Conservation (phyloP, 2,797 vertebrate species). For the Argentina silus region DNA sequence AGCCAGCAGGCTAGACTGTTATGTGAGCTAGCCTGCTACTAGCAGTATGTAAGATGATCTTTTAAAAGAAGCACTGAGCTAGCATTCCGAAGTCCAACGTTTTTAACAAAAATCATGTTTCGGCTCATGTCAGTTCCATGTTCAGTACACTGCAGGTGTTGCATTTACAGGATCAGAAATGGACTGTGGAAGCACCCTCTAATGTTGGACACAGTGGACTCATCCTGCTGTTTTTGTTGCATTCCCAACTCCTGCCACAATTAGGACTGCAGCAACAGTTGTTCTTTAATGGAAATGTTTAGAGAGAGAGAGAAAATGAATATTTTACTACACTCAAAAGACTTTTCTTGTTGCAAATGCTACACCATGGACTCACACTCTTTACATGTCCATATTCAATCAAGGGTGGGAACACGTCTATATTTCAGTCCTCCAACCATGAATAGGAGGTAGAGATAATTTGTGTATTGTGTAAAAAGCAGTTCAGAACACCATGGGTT, state of each 20-base stretch:
- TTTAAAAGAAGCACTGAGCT: too few species aligned
- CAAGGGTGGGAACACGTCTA: too few species aligned
- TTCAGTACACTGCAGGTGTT: too few species aligned
- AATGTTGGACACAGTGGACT: neutral
- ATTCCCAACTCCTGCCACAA: neutral
- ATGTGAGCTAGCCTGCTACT: neutral
- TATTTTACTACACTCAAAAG: conserved; percentile 15
- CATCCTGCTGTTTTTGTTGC: neutral
- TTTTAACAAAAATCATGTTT: too few species aligned
- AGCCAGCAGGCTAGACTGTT: neutral
- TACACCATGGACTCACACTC: neutral
- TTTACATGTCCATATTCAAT: neutral
- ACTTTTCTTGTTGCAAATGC: conserved; percentile 8
- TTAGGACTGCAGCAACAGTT: conserved; percentile 4
- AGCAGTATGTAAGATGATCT: too few species aligned
- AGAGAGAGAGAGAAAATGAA: conserved; percentile 13
- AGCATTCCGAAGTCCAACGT: too few species aligned
- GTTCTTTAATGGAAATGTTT: conserved; percentile 38
- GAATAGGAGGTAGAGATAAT: neutral
- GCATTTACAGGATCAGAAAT: neutral
- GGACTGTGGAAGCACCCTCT: neutral
- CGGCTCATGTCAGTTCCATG: too few species aligned
- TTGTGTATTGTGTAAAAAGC: neutral
- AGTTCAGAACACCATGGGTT: neutral
- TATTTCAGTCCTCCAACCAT: neutral